phyloP scores from a whole-genome alignment of 2,888 invertebrate genomes.

The Slavum lentiscoides region DNA sequence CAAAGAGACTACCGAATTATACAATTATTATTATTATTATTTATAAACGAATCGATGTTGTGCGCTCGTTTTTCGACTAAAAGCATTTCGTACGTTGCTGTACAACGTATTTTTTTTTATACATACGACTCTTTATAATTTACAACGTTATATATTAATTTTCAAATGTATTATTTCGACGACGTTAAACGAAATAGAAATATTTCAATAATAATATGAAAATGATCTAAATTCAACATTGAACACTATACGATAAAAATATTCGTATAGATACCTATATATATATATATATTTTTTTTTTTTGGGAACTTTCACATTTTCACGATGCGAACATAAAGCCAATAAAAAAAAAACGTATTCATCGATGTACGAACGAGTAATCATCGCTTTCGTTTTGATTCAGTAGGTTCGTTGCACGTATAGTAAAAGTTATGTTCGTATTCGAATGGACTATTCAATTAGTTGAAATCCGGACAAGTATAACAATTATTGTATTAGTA shows the following conservation, averaged over 20 bases:
- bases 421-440: background rate
- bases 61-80: too few species aligned
- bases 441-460: background rate
- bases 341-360: background rate
- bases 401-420: background rate
- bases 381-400: constrained; percentile 11
- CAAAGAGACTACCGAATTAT: too few species aligned
- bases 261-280: background rate
- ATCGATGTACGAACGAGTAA: background rate
- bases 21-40: too few species aligned
- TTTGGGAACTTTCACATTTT: constrained; percentile 36
- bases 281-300: too few species aligned
- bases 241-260: background rate
- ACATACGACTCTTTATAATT: too few species aligned
- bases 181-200: too few species aligned
- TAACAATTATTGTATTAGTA: background rate
- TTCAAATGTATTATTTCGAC: too few species aligned
- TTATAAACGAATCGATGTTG: too few species aligned
- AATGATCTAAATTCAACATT: background rate
- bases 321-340: background rate
- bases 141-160: too few species aligned
- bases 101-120: too few species aligned
- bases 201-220: background rate
- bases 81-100: too few species aligned
- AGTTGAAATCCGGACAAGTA: background rate